Conservation (phyloP, 2,797 vertebrate species). For the Acipenser transmontanus region DNA sequence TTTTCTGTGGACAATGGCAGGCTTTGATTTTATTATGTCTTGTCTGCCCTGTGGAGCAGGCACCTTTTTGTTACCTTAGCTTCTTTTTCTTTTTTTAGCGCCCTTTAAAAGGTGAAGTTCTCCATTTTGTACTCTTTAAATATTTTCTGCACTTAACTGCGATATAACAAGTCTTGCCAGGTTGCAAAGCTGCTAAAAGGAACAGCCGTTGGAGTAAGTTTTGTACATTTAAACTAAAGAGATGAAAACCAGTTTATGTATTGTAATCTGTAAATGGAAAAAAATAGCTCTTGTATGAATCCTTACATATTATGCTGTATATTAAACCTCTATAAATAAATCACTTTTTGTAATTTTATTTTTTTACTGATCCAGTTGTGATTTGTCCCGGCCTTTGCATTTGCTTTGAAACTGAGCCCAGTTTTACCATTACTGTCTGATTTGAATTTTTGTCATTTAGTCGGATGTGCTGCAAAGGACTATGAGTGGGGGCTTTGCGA, state of each 20-base stretch:
- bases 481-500: too few species aligned
- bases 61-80: conserved; percentile 33
- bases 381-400: background rate
- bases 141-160: conserved; percentile 62
- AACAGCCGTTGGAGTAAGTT: conserved; percentile 63
- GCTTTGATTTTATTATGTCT: conserved; percentile 41
- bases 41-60: conserved; percentile 82
- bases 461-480: too few species aligned
- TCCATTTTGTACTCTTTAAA: conserved; percentile 52
- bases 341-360: conserved; percentile 70
- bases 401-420: background rate
- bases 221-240: conserved; percentile 76
- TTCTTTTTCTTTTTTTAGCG: conserved; percentile 45
- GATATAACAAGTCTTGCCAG: conserved; percentile 69
- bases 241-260: conserved; percentile 59
- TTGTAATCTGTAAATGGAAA: conserved; percentile 82
- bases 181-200: conserved; percentile 78
- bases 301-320: conserved; percentile 79
- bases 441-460: background rate
- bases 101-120: conserved; percentile 50
- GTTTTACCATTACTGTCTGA: background rate
- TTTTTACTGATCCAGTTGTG: background rate
- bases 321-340: conserved; percentile 83
- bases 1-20: conserved; percentile 54
- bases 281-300: conserved; percentile 74